Conservation (phyloP, 1,140 invertebrate species). For the Drosophila virilis region DNA sequence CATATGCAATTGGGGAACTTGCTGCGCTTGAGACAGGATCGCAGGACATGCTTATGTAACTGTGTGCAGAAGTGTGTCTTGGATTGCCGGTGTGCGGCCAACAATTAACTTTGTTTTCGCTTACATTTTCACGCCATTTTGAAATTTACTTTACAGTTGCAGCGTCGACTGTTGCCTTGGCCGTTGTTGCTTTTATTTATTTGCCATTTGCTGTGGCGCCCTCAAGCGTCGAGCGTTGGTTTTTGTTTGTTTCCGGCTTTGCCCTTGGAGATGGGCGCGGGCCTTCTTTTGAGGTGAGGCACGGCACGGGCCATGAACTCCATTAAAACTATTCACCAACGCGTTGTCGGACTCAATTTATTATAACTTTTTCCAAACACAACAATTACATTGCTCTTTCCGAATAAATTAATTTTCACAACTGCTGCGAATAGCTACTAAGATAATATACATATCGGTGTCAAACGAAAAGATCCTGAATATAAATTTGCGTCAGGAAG, state of each 20-base stretch:
- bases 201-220: slow-evolving; percentile 38
- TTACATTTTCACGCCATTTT: slow-evolving; percentile 79
- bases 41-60: slow-evolving; percentile 44
- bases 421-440: no score
- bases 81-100: slow-evolving; percentile 34
- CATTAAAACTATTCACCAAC: no score
- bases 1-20: slow-evolving; percentile 46
- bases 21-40: slow-evolving; percentile 65
- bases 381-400: no score
- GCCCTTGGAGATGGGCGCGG: no score
- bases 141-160: slow-evolving; percentile 42
- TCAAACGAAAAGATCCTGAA: no score
- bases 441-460: no score
- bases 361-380: no score
- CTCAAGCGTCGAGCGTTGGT: slow-evolving; percentile 32
- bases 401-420: no score
- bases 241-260: slow-evolving; percentile 39
- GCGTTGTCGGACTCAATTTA: no score
- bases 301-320: no score
- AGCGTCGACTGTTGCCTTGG: slow-evolving; percentile 24
- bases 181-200: slow-evolving; percentile 40
- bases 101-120: slow-evolving; percentile 79
- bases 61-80: slow-evolving; percentile 3
- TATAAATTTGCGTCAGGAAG: no score
- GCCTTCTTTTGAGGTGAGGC: no score